Evolutionary conservation across 1,140 invertebrate species (phyloP), one percentile per base, ranked within the genome.

Genomic region (Diploscapter pachys): DNA sequence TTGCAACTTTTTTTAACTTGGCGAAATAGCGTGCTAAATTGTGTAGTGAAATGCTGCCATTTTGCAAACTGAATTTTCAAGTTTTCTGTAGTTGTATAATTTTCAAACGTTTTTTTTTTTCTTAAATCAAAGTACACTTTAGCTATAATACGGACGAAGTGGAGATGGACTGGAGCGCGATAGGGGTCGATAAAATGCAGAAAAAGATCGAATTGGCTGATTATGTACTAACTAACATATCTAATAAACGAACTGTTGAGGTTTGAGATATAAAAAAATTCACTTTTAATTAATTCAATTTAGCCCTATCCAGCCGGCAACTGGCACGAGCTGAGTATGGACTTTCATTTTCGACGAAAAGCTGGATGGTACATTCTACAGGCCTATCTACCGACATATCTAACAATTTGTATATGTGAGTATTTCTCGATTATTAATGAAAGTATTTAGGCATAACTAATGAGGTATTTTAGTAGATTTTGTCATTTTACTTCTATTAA

Each of bases 151-250:
- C 84, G 8, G 83, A 85, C 61, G 83, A 85, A 69, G 83, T 86
- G 11, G 65, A 83, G 57, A 86, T 85, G 84, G 68, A 78, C 50
- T 84, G 83, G 83, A 76, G 81, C 3, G 52, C 79, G 5, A 51
- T 80, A 5, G 83, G 83, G 1, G 83, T 85, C 2, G 63, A 73
- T 5, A 83, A 81, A 62, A 85, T 85, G 84, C 52, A 83, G 9
- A 84, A 85, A 11, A 81, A 86, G 69, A 85, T 85, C 72, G 84
- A 85, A 70, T 74, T 85, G 72, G 84, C 83, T n/a, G 83, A 85
- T 71, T 85, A 85, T 64, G 81, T 81, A 66, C 76, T 85, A 31
- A 76, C 76, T 11, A 72, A 79, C 67, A 83, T 85, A 6, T 56
- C 73, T 5, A 79, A 82, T 56, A 71, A 73, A 48, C 78, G 83